Evolutionary conservation across 2,797 vertebrate species (phyloP), one percentile per base, ranked within the genome.

Genomic region (Picus viridis): DNA sequence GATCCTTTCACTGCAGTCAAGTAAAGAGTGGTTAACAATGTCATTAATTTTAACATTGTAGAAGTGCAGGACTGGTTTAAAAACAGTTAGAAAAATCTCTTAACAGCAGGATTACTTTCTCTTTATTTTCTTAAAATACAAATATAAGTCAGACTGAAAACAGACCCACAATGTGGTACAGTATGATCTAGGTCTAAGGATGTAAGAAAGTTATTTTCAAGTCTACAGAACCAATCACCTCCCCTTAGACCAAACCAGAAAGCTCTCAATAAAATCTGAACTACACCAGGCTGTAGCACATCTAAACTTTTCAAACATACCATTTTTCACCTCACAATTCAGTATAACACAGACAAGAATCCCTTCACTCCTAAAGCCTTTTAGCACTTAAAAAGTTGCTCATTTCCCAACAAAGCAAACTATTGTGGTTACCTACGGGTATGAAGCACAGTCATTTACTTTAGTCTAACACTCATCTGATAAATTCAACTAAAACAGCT

Each of bases 141-240:
- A 74, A 59, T 24, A 23, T 16, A 30, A n/a, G 15, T 72, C 58
- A 39, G 30, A 16, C 3, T 18, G 70, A 61, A 88, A 27, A 6
- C 10, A 88, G 15, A 41, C 0, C 1, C 27, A 59, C 4, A 14
- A 22, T 9, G 34, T 22, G 2, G 29, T 45, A 54, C 1, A 0
- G 45, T 34, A 67, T 14, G 8, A 72, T 41, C 16, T 29, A 56
- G 45, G 62, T 24, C n/a, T 58, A 61, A 62, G 23, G 12, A 83
- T 29, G 30, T 16, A 68, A 74, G 8, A 10, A n/a, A 63, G 8
- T 59, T 26, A 7, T 32, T 19, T 41, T 6, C 26, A 93, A 89
- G 10, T 11, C 6, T 7, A 56, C 13, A 54, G 14, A 79, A 83
- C 5, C 1, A 5, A 64, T 23, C 16, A 36, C 5, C 2, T 83